Conservation (phyloP, 2,888 invertebrate species). For the Zele albiditarsus region DNA sequence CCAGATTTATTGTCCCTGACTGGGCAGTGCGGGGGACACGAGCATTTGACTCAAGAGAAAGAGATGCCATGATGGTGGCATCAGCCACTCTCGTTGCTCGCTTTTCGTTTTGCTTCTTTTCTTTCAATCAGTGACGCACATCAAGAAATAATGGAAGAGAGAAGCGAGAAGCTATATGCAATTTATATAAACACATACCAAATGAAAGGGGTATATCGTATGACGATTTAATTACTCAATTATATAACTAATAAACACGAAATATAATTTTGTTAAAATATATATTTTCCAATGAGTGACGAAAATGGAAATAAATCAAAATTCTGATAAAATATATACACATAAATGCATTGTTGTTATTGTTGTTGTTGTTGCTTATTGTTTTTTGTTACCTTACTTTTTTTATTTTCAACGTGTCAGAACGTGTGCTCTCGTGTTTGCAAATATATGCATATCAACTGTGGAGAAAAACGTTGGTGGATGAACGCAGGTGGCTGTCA, state of each 20-base stretch:
- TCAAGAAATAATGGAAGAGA: background rate
- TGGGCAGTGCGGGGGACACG: slow-evolving; percentile 42
- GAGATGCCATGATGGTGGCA: slow-evolving; percentile 66
- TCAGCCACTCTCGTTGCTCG: slow-evolving; percentile 45
- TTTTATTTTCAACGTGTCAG: slow-evolving; percentile 9
- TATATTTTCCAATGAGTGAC: too few species aligned
- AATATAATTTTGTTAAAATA: too few species aligned
- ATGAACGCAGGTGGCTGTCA: slow-evolving; percentile 70
- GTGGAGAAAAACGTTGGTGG: slow-evolving; percentile 46
- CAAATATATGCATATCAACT: slow-evolving; percentile 64
- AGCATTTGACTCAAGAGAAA: slow-evolving; percentile 63
- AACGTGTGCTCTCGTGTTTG: slow-evolving; percentile 31
- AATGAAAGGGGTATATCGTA: background rate
- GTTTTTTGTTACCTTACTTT: background rate
- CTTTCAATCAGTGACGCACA: slow-evolving; percentile 5
- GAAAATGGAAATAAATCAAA: too few species aligned
- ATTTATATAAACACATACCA: background rate
- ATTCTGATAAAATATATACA: background rate
- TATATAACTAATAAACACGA: too few species aligned
- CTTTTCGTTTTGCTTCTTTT: slow-evolving; percentile 38
- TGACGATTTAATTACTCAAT: slow-evolving; percentile 9
- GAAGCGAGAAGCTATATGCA: background rate
- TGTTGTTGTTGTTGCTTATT: background rate
- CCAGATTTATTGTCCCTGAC: slow-evolving; percentile 70
- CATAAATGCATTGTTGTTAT: slow-evolving; percentile 37